Percentiles rank a stretch among this genome's conserved stretches.
Evolutionary conservation across 2,888 invertebrate genomes (phyloP).

Genomic region (Leptinotarsa juncta): DNA sequence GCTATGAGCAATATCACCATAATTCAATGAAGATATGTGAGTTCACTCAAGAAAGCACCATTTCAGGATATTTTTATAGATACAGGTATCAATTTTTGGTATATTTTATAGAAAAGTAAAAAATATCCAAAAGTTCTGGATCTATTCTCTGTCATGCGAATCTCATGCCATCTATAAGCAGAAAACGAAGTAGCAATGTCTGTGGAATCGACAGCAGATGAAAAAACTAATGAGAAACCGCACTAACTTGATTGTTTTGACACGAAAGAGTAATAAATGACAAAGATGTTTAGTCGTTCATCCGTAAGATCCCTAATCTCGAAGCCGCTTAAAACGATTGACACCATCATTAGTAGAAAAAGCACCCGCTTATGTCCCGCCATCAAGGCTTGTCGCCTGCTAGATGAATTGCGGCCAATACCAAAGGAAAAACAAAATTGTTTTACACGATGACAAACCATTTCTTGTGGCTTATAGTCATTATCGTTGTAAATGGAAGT

Average conservation of each 20-base stretch:
- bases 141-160: no score
- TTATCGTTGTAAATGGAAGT: slow-evolving; percentile 19
- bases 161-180: background rate
- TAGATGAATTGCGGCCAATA: slow-evolving; percentile 47
- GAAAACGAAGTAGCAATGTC: background rate
- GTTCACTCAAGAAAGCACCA: no score
- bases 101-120: no score
- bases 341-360: slow-evolving; percentile 59
- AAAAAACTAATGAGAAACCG: slow-evolving; percentile 36
- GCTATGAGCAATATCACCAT: no score
- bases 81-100: no score
- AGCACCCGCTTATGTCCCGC: slow-evolving; percentile 56
- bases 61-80: no score
- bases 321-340: slow-evolving; percentile 53
- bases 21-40: no score
- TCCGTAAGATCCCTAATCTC: slow-evolving; percentile 50
- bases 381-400: slow-evolving; percentile 50
- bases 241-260: slow-evolving; percentile 45
- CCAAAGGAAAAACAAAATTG: slow-evolving; percentile 40
- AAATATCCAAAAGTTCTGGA: no score
- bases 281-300: slow-evolving; percentile 41
- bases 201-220: background rate
- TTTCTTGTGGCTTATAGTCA: slow-evolving; percentile 32
- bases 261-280: slow-evolving; percentile 41
- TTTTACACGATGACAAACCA: slow-evolving; percentile 39